Evolutionary conservation across 2,113 vertebrate species (phyloP).

Genomic region (Hystrix brachyura): DNA sequence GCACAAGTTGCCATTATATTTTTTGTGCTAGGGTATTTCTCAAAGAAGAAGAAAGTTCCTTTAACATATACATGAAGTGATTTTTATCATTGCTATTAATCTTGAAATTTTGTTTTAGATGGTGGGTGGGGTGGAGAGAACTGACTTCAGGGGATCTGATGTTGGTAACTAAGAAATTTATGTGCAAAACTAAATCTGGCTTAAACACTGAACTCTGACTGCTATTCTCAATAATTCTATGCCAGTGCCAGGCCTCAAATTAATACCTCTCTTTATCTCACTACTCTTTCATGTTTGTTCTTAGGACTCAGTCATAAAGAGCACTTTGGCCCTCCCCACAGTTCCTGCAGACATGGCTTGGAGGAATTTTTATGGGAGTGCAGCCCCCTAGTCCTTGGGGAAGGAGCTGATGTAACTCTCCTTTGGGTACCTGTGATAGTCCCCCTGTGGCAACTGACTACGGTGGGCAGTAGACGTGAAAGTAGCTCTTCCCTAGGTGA

Average conservation of each 20-base stretch:
- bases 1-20: not conserved
- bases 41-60: not conserved
- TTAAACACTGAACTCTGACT: not conserved
- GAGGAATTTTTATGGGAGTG: conserved; percentile 19
- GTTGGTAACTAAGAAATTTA: conserved; percentile 29
- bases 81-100: conserved; percentile 6
- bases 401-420: not conserved
- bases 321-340: not conserved
- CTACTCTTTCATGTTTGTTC: conserved; percentile 36
- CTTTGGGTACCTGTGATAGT: not conserved
- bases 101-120: conserved; percentile 43
- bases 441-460: not conserved
- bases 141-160: not conserved
- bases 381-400: not conserved
- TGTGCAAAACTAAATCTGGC: conserved; percentile 65
- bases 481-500: not conserved
- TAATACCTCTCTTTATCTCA: conserved; percentile 42
- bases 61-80: not conserved
- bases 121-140: not conserved
- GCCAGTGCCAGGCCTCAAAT: not conserved
- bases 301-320: conserved; percentile 39
- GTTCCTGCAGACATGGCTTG: not conserved
- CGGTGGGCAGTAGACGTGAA: not conserved
- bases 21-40: not conserved
- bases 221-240: conserved; percentile 48